Conservation (phyloP, 2,888 invertebrate species). For the Cheilosia vernalis region DNA sequence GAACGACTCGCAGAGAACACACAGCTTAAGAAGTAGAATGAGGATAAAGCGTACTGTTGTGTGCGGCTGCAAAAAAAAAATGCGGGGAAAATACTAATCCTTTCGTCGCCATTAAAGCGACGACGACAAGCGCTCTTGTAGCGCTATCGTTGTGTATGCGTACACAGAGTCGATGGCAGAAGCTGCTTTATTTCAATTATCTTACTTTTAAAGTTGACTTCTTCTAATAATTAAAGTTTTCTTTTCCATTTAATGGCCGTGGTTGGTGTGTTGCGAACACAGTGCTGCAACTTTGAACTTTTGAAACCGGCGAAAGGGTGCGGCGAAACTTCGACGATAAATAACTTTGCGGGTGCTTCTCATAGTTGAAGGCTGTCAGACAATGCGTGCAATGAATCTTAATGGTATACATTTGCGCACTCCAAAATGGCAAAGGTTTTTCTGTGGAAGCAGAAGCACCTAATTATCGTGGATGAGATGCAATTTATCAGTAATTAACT, state of each 20-base stretch:
- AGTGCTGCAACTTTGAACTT: slow-evolving; percentile 40
- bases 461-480: slow-evolving; percentile 35
- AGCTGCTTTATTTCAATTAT: slow-evolving; percentile 68
- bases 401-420: slow-evolving; percentile 11
- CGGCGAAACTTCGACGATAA: slow-evolving; percentile 35
- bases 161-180: slow-evolving; percentile 28
- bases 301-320: neutral
- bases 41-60: slow-evolving; percentile 18
- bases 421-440: slow-evolving; percentile 32
- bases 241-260: slow-evolving; percentile 22
- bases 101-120: slow-evolving; percentile 59
- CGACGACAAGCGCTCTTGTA: slow-evolving; percentile 1
- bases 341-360: slow-evolving; percentile 26
- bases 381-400: slow-evolving; percentile 50
- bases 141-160: neutral
- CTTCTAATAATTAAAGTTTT: slow-evolving; percentile 53
- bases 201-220: slow-evolving; percentile 62
- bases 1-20: slow-evolving; percentile 3
- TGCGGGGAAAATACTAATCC: slow-evolving; percentile 44
- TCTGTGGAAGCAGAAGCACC: neutral
- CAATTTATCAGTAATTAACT: slow-evolving; percentile 40
- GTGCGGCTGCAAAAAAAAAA: neutral
- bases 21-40: slow-evolving; percentile 28
- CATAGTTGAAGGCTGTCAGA: slow-evolving; percentile 11
- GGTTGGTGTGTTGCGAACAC: slow-evolving; percentile 15